phyloP scores from a whole-genome alignment of 2,113 vertebrate species.

The Emydura subglobosa region DNA sequence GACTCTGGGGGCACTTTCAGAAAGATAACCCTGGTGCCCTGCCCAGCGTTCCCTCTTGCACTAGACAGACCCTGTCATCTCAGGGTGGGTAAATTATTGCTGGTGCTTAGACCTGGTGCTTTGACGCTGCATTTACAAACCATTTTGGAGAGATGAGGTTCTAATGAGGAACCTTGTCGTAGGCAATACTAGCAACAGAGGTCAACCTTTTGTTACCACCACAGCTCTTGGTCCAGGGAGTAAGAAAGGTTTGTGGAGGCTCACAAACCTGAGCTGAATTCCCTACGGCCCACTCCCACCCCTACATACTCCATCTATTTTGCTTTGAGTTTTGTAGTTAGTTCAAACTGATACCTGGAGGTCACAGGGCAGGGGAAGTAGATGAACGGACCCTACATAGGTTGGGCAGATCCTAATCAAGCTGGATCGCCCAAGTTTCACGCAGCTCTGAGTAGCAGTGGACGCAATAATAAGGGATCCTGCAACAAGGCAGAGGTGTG shows the following conservation, averaged over 20 bases:
- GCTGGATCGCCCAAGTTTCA: neutral
- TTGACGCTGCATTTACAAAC: neutral
- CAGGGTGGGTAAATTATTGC: neutral
- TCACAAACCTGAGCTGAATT: neutral
- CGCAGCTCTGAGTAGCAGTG: fast-evolving
- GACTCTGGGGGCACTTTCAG: neutral
- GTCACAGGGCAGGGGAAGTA: fast-evolving
- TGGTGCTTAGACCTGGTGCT: neutral
- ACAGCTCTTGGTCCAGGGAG: neutral
- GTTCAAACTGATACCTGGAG: neutral
- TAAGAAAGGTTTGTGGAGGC: neutral
- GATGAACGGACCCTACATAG: neutral
- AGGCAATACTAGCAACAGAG: neutral
- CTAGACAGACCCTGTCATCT: neutral
- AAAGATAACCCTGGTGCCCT: fast-evolving
- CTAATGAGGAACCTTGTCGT: neutral
- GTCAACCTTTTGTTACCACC: neutral
- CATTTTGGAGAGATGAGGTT: neutral
- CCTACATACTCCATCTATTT: neutral
- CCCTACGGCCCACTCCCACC: neutral
- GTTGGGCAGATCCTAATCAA: neutral
- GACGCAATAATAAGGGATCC: fast-evolving
- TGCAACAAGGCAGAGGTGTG: neutral
- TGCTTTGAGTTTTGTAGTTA: neutral
- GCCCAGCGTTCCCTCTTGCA: neutral